Base-by-base conservation (phyloP, 2,888 invertebrate species). In the Clitarchus hookeri region DNA sequence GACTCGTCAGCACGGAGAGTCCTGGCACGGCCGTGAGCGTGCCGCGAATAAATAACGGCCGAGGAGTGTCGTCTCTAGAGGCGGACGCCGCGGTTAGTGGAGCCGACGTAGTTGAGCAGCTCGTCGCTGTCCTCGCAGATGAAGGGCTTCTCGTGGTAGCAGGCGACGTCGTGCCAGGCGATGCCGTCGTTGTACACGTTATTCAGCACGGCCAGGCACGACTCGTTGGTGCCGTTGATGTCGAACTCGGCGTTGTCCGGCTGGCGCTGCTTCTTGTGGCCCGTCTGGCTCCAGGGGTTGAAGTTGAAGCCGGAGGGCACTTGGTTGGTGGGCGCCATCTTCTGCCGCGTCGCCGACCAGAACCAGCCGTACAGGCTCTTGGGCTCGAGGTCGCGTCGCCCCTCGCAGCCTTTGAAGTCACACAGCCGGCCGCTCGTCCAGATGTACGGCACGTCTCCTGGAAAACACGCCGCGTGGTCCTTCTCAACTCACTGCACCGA, bases 101-200 rank as follows among this genome's bases (percentile, higher is more conserved):
- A 95, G 86, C 96, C 95, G 88, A 97, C 94, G 91, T 97, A 97
- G 91, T 95, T 96, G 90, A 97, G 93, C 88, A 98, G 94, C 91
- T 97, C 97, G 85, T 97, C 97, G 88, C 96, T 96, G 92, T 98
- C 97, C 91, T 97, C 98, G 91, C 97, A 98, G 89, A 98, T 95
- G 91, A 97, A 94, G 2, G 97, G 97, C 91, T 98, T 98, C 92
- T 97, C 97, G 92, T 97, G 97, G 92, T 97, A 97, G 92, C 97
- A 97, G 88, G 97, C 97, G 85, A 97, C 97, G 91, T 97, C 97
- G 92, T 97, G 97, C 97, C 97, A 98, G 89, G 96, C 97, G 91
- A 98, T 97, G 88, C 97, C 97, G 91, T 98, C 98, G 90, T 96
- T 97, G 94, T 98, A 98, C 12, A 98, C 97, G 92, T 98, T 98